These are phyloP conservation scores for Micromys minutus DNA, from an alignment of 2,113 vertebrate species.

Conservation along the genomic window DNA sequence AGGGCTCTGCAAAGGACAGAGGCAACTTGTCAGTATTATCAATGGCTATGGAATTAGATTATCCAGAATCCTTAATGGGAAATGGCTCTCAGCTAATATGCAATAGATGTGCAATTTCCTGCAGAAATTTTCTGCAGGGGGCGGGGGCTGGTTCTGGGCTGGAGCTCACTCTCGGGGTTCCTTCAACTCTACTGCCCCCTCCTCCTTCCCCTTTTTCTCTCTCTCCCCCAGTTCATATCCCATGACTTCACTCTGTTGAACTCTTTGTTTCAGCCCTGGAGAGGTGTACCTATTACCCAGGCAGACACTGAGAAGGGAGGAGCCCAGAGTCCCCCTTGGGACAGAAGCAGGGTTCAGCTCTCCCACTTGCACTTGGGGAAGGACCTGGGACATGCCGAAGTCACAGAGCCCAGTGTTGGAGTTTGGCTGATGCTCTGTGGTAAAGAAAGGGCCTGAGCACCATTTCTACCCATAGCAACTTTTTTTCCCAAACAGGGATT, in stretches of 20 bases:
- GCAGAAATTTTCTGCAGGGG: neutral
- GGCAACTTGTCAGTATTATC: neutral
- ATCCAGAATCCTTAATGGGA: neutral
- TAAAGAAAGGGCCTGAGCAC: neutral
- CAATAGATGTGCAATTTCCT: neutral
- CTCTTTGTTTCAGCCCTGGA: neutral
- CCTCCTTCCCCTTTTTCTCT: too few species aligned
- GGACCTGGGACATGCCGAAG: neutral
- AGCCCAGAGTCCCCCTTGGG: rapidly evolving
- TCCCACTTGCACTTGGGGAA: neutral
- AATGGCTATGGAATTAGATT: neutral
- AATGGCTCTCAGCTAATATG: neutral
- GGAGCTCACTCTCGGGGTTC: neutral
- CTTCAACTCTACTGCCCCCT: neutral
- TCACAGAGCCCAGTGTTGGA: too few species aligned
- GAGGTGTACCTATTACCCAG: too few species aligned
- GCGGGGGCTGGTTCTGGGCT: neutral
- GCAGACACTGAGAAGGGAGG: neutral
- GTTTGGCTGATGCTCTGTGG: neutral
- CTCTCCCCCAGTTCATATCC: neutral
- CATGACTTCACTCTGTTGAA: neutral
- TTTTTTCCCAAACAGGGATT: neutral
- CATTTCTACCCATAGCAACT: neutral
- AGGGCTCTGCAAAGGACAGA: neutral
- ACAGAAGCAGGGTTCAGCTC: neutral